phyloP scores from a whole-genome alignment of 2,797 vertebrate genomes.

The Hyperoplus lanceolatus region DNA sequence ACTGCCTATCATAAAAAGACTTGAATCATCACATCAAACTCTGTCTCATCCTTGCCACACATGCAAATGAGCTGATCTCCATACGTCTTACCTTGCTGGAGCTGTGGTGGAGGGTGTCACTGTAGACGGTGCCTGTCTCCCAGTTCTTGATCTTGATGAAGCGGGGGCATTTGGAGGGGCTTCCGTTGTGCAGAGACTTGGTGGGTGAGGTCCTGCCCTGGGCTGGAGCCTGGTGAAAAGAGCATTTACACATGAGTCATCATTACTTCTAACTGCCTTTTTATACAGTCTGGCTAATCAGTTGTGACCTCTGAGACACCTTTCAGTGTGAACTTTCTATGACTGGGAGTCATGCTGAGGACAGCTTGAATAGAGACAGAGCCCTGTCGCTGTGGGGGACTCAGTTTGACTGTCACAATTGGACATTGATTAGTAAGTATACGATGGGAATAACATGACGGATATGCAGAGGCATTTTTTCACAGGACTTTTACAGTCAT shows the following conservation, averaged over 20 bases:
- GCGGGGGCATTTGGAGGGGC: constrained; percentile 94
- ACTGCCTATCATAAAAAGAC: background rate
- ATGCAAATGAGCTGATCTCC: background rate
- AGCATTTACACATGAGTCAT: constrained; percentile 19
- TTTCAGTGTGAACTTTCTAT: constrained; percentile 27
- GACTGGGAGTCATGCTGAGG: constrained; percentile 16
- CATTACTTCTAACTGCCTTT: background rate
- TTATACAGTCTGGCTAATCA: constrained; percentile 15
- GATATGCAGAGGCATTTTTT: constrained; percentile 18
- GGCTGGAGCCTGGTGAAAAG: constrained; percentile 75
- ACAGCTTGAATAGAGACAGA: constrained; percentile 4
- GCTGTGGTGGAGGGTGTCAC: constrained; percentile 91
- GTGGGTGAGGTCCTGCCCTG: constrained; percentile 87
- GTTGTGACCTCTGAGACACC: constrained; percentile 18
- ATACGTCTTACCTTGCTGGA: constrained; percentile 86
- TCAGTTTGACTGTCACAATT: constrained; percentile 24
- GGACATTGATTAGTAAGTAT: constrained; percentile 22
- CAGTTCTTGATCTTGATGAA: constrained; percentile 97
- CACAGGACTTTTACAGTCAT: background rate
- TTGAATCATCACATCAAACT: constrained; percentile 10
- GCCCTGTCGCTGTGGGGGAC: background rate
- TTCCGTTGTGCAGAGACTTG: constrained; percentile 88
- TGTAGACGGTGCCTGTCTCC: constrained; percentile 91
- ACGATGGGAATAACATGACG: background rate
- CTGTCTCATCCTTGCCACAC: constrained; percentile 1